Conservation (phyloP, 2,113 vertebrate species). For the Oenanthe oenanthe region DNA sequence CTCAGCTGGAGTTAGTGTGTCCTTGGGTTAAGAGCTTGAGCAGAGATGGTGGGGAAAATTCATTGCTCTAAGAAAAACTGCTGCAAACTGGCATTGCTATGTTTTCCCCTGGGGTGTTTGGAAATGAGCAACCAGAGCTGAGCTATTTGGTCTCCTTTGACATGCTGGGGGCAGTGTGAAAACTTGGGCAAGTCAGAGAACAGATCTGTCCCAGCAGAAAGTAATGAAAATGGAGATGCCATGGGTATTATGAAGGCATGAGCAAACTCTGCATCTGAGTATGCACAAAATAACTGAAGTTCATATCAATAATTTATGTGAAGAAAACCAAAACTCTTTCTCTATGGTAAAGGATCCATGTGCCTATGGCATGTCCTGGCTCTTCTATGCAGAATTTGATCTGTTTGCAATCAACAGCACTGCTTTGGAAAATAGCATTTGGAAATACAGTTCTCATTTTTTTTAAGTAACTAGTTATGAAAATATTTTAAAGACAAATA, state of each 20-base stretch:
- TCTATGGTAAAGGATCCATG: fast-evolving
- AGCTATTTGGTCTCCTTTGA: background rate
- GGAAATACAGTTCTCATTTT: background rate
- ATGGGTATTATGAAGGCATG: background rate
- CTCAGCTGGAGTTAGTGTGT: background rate
- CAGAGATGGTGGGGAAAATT: background rate
- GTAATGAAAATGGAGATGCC: background rate
- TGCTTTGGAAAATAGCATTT: background rate
- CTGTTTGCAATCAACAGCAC: background rate
- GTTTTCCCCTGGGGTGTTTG: background rate
- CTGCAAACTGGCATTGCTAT: background rate
- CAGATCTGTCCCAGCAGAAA: background rate
- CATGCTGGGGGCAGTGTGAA: background rate
- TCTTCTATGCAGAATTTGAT: background rate
- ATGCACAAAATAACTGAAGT: background rate
- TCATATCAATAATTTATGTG: background rate
- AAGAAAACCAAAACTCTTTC: background rate
- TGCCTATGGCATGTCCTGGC: background rate
- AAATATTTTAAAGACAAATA: background rate
- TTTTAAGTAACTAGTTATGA: background rate
- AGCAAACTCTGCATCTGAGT: background rate
- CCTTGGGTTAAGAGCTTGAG: background rate
- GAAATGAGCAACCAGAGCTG: background rate
- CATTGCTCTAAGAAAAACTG: background rate
- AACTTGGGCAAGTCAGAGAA: background rate